phyloP scores from a whole-genome alignment of 2,888 invertebrate species.

The Cerastis rubricosa region DNA sequence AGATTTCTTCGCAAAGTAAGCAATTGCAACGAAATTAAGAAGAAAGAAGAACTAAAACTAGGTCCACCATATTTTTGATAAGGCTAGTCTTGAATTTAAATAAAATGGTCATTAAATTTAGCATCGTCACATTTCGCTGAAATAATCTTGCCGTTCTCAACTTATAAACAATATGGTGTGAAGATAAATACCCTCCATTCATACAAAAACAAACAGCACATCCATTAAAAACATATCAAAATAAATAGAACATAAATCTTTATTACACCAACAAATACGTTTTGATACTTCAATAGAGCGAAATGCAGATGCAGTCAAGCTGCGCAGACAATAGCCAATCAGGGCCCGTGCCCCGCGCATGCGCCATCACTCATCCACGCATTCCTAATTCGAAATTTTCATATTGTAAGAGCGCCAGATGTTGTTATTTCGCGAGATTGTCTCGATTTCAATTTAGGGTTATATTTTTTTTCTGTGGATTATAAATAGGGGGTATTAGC shows the following conservation, averaged over 20 bases:
- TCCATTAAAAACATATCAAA: slow-evolving; percentile 49
- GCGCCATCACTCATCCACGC: slow-evolving; percentile 80
- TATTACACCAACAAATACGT: slow-evolving; percentile 55
- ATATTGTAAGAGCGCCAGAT: slow-evolving; percentile 64
- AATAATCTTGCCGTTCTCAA: background rate
- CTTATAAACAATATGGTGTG: slow-evolving; percentile 12
- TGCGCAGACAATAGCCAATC: slow-evolving; percentile 86
- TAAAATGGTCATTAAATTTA: background rate
- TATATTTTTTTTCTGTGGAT: background rate
- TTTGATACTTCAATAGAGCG: slow-evolving; percentile 37
- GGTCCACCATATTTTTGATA: background rate
- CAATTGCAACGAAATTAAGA: background rate
- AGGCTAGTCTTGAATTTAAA: background rate
- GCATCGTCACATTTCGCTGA: background rate
- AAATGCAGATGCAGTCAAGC: slow-evolving; percentile 79
- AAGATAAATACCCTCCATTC: slow-evolving; percentile 23
- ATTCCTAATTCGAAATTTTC: slow-evolving; percentile 74
- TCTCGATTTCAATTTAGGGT: slow-evolving; percentile 21
- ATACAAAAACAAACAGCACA: slow-evolving; percentile 26
- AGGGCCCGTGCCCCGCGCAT: slow-evolving; percentile 73
- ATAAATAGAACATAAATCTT: slow-evolving; percentile 57
- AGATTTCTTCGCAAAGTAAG: background rate
- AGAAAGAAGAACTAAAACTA: background rate
- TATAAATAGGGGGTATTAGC: background rate
- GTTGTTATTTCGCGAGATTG: slow-evolving; percentile 48